Base-by-base conservation (phyloP, 2,113 vertebrate species). In the Furnarius figulus region DNA sequence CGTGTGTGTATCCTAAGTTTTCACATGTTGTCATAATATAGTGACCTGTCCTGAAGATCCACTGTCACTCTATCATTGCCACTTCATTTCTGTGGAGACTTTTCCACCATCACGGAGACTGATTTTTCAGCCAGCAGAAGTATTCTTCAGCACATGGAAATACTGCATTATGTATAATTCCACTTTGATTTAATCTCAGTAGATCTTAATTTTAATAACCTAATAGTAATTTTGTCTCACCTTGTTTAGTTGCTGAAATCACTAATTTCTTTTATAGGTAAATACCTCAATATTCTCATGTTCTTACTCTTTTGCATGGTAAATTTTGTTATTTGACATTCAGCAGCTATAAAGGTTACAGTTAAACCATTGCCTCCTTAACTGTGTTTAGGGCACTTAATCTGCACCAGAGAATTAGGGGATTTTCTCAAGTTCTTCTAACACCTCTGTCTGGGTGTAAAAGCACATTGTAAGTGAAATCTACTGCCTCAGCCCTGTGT, bases 401-500 rank as follows among this genome's bases (percentile, higher is more conserved):
- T 80, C 82, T 81, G 68, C 55, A 46, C 65, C 27, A 59, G 56
- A 44, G 56, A 78, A 63, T 72, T 44, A 19, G 44, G 35, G 56
- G 79, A 46, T 90, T 92, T 94, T 93, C 85, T 82, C 84, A 78
- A 67, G 58, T 79, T 90, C 85, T 74, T 71, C 76, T 82, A 85
- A 71, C 80, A 94, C 84, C 71, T 93, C 59, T 63, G 37, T 7
- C 52, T 71, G 74, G 17, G 19, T 71, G 63, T 76, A 85, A 92
- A 87, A 61, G n/a, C 72, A 37, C 73, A n/a, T 72, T 76, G 74
- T 21, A 65, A 4, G 20, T 1, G 4, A 74, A 75, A 68, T 23
- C 74, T 68, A 44, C 78, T 87, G 75, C 85, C 74, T 91, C 80
- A 66, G 78, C 44, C 79, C 44, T 1, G 2, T 23, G 77, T 78